Percentiles rank a stretch among this genome's conserved stretches.
phyloP scores from a whole-genome alignment of 1,140 invertebrate species.

The Drosophila persimilis region DNA sequence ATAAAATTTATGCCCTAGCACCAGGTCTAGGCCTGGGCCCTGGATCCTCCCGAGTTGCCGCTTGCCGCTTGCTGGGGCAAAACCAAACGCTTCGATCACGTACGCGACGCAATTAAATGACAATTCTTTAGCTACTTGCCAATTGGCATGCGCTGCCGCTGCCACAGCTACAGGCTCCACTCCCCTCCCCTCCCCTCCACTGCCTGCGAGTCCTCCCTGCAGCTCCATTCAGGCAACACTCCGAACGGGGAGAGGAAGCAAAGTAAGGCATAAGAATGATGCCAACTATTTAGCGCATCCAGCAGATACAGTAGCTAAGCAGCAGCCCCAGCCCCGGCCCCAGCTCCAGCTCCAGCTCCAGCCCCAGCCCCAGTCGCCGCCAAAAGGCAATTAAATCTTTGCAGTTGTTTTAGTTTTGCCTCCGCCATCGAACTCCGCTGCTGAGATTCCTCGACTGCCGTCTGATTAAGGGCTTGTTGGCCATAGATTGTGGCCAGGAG shows the following conservation, averaged over 20 bases:
- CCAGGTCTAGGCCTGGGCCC: conserved; percentile 4
- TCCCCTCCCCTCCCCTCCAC: background rate
- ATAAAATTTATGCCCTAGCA: conserved; percentile 72
- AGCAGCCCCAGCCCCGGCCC: conserved; percentile 1
- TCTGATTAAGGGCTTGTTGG: conserved; percentile 74
- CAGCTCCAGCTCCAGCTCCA: background rate
- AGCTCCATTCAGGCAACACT: background rate
- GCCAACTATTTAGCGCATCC: conserved; percentile 80
- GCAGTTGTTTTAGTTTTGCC: conserved; percentile 71
- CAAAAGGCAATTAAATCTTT: conserved; percentile 76
- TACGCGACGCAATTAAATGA: conserved; percentile 81
- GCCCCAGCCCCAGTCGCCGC: conserved; percentile 13
- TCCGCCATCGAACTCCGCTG: conserved; percentile 19
- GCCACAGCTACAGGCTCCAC: background rate
- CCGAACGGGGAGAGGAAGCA: conserved; percentile 33
- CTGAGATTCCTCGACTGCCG: conserved; percentile 53
- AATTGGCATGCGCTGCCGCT: conserved; percentile 70
- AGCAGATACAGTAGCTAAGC: conserved; percentile 69
- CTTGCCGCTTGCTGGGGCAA: background rate
- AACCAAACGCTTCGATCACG: conserved; percentile 77
- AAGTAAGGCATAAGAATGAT: conserved; percentile 81
- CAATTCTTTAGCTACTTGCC: conserved; percentile 79
- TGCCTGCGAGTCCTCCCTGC: background rate
- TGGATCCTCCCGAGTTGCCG: background rate
- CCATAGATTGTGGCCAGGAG: conserved; percentile 52